Base-by-base conservation (phyloP, 1,140 invertebrate genomes). In the Caenorhabditis tropicalis region DNA sequence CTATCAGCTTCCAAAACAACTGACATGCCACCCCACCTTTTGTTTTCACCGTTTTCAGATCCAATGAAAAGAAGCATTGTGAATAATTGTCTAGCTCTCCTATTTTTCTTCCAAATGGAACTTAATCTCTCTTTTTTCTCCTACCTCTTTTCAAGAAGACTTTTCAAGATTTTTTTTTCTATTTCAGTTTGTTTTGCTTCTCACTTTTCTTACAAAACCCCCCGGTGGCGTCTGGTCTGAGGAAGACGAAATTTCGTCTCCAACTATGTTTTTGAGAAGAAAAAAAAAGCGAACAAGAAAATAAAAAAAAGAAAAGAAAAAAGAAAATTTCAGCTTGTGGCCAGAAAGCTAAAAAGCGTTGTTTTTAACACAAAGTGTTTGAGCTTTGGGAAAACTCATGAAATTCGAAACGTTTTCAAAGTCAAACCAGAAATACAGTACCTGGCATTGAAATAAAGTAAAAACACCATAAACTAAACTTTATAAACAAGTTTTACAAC, bases 111-210 rank as follows among this genome's bases (percentile, higher is more conserved):
- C n/a, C 7, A 56, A 56, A 56, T 56, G 53, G 53, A 56, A 56
- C 53, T n/a, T 56, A 56, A 56, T 56, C 21, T 56, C 53, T 56
- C 53, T 27, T 60, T 31, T 12, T 16, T 10, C n/a, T 60, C 31
- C 31, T 65, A 27, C 24, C 31, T 7, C 12, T 58, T 58, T 58
- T 31, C 21, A 58, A 58, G 53, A 31, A 29, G 24, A 27, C 36
- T 24, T 31, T 16, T 19, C 31, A 39, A 36, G 33, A 16, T 36
- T 7, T 51, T 51, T 36, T 65, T 65, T 36, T 65, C 58, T 65
- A 65, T 65, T 65, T 65, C 58, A 39, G 58, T 65, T 65, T 65
- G 58, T 65, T 65, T 65, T 65, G 31, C 58, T 65, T 36, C 31
- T n/a, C 58, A 39, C 58, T 65, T 65, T 65, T 65, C 58, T 65